These are phyloP conservation scores for Telmatochromis bifrenatus DNA, from an alignment of 2,113 vertebrate species.

Conservation along the genomic window DNA sequence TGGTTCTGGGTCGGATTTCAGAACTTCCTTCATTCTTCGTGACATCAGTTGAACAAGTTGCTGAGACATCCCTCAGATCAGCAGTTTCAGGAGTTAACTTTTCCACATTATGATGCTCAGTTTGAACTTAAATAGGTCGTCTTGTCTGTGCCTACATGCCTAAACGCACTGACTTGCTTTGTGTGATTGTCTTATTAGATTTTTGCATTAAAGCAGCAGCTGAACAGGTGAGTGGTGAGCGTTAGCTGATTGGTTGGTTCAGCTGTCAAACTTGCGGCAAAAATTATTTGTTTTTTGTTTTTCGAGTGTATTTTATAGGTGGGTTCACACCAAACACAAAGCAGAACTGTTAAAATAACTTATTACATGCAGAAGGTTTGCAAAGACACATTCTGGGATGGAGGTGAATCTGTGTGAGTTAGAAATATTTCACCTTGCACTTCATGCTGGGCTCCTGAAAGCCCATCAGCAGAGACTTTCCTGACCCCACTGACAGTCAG, in stretches of 20 bases:
- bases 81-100: background rate
- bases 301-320: fast-evolving
- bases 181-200: background rate
- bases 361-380: background rate
- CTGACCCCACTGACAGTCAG: background rate
- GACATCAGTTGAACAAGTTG: background rate
- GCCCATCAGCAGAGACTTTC: background rate
- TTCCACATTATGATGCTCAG: background rate
- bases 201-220: background rate
- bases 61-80: fast-evolving
- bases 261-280: background rate
- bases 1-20: fast-evolving
- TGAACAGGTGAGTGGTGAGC: background rate
- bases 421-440: background rate
- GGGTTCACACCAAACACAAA: background rate
- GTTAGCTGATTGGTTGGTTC: background rate
- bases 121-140: fast-evolving
- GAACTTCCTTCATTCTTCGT: fast-evolving
- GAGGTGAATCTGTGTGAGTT: background rate
- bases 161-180: background rate
- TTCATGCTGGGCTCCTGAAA: background rate
- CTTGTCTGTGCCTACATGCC: background rate
- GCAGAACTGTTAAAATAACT: background rate
- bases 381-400: background rate
- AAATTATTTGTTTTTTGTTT: background rate